These are phyloP conservation scores for Ctena decussata DNA, from an alignment of 2,888 invertebrate species.

Conservation along the genomic window DNA sequence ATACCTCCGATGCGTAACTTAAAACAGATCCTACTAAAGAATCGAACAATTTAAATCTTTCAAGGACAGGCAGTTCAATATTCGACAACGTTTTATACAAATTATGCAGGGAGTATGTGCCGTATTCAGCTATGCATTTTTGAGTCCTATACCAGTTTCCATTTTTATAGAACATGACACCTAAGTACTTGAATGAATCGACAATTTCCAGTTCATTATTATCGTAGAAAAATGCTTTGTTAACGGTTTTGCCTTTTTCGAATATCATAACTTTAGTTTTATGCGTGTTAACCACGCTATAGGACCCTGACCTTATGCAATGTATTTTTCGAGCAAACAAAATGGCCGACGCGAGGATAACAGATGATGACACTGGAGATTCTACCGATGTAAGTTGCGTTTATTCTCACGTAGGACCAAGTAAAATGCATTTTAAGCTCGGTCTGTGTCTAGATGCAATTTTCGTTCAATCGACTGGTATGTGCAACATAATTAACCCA, in stretches of 20 bases:
- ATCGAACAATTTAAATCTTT: background rate
- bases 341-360: no score
- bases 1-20: background rate
- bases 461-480: no score
- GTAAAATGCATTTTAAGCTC: no score
- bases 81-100: background rate
- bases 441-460: no score
- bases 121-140: background rate
- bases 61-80: background rate
- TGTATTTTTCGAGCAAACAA: no score
- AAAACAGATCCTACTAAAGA: background rate
- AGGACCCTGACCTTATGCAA: no score
- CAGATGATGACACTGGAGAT: no score
- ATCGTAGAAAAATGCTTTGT: background rate
- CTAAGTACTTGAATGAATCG: background rate
- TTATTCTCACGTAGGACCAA: no score
- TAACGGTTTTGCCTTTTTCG: background rate
- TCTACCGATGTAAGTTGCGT: no score
- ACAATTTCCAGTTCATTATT: constrained; percentile 2
- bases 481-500: no score
- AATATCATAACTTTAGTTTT: constrained; percentile 5
- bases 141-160: background rate
- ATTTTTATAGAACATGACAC: background rate
- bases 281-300: constrained; percentile 9
- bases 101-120: background rate